These are phyloP conservation scores for Salvelinus fontinalis DNA, from an alignment of 2,113 vertebrate species.

Conservation along the genomic window DNA sequence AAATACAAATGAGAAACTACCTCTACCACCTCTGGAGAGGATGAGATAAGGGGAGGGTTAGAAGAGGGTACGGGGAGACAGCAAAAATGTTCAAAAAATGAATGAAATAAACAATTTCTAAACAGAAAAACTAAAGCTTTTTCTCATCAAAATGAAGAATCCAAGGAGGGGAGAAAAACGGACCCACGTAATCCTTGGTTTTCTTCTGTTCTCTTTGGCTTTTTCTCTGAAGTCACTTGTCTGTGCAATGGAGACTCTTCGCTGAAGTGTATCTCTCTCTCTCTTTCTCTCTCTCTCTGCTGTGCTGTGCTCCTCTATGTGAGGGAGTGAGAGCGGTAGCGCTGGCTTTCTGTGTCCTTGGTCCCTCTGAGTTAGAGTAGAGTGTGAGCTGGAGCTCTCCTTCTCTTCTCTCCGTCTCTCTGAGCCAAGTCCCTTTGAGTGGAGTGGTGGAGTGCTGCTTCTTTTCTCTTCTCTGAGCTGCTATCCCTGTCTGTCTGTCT, in stretches of 20 bases:
- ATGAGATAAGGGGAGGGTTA: not conserved
- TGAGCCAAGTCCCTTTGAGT: too few species aligned
- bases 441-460: constrained; percentile 1
- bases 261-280: constrained; percentile 48
- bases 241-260: constrained; percentile 54
- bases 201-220: constrained; percentile 34
- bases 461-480: constrained; percentile 55
- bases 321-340: constrained; percentile 21
- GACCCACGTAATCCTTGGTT: constrained; percentile 58
- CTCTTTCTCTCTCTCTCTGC: too few species aligned
- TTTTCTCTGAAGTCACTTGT: constrained; percentile 64
- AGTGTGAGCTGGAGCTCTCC: constrained; percentile 56
- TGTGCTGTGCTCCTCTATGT: constrained; percentile 55
- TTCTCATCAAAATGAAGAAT: constrained; percentile 54
- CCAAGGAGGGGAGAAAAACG: constrained; percentile 38
- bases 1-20: not conserved
- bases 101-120: constrained; percentile 38
- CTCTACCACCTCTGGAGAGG: constrained; percentile 21
- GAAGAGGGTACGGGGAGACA: constrained; percentile 30
- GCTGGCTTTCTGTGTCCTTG: constrained; percentile 47
- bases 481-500: constrained; percentile 40
- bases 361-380: constrained; percentile 65
- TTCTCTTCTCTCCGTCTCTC: constrained; percentile 8
- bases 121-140: constrained; percentile 12
- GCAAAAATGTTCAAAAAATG: constrained; percentile 38